phyloP scores from a whole-genome alignment of 2,797 vertebrate genomes.

The Spinus olivaceus region DNA sequence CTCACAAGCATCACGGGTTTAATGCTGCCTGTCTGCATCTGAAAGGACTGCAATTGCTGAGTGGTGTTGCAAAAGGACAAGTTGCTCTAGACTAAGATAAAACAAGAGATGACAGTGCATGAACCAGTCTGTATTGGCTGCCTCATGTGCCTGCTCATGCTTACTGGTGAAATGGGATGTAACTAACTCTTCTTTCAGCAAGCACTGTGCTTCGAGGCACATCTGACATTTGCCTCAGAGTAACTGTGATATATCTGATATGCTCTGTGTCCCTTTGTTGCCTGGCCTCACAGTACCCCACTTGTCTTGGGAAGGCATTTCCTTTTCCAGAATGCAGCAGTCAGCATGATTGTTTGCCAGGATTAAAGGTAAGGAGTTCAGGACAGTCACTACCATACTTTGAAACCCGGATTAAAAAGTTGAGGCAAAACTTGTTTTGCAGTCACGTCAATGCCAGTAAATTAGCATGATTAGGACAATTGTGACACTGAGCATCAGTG shows the following conservation, averaged over 20 bases:
- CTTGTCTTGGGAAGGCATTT: not conserved
- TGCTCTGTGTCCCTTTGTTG: not conserved
- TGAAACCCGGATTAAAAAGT: not conserved
- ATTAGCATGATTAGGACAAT: not conserved
- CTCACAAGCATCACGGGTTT: not conserved
- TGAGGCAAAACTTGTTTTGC: not conserved
- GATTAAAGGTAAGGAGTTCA: not conserved
- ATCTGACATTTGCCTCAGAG: conserved; percentile 7
- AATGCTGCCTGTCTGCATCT: not conserved
- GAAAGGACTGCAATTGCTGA: not conserved
- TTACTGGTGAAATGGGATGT: not conserved
- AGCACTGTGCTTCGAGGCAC: not conserved
- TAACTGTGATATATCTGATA: not conserved
- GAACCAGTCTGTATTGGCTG: not conserved
- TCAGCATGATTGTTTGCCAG: not conserved
- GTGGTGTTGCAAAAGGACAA: not conserved
- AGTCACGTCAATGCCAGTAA: not conserved
- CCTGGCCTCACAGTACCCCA: not conserved
- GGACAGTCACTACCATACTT: not conserved
- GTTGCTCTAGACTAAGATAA: not conserved
- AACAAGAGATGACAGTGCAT: not conserved
- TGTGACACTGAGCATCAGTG: not conserved
- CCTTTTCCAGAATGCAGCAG: not conserved
- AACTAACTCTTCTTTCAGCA: not conserved
- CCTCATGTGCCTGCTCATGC: not conserved